Base-by-base conservation (phyloP, 2,888 invertebrate genomes). In the Archaeoteleia sp. region DNA sequence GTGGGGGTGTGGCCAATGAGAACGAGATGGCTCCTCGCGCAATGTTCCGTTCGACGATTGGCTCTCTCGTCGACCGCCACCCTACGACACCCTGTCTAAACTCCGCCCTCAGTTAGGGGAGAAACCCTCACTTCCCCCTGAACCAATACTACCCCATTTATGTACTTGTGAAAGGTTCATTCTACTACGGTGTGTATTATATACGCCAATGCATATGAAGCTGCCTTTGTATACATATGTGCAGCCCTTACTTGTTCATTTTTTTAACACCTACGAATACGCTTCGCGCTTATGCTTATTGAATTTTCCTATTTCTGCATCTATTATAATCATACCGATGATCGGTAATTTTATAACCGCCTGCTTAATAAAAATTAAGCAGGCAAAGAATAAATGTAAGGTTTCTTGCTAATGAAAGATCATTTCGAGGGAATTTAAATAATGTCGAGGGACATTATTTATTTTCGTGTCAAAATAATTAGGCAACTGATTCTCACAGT, bases 111-210 rank as follows among this genome's bases (percentile, higher is more conserved):
- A n/a, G 39, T 13, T 23, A 43, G 46, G 25, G 23, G 23, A 42
- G 61, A 62, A 34, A 71, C 45, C 66, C 71, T 65, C 72, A 72
- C 72, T 60, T 71, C 74, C 74, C 74, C 75, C 74, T 73, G 73
- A 77, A 78, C 75, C 76, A 76, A 79, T 80, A 75, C 75, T 73
- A 77, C 42, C 78, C 74, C 77, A 76, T 63, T 63, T 63, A 63
- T 55, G 55, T 63, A 63, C 55, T 42, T 55, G 55, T 48, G 32
- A 49, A 55, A 55, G 62, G 54, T 57, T 63, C 49, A 63, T 63
- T 63, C 49, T 63, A 25, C 30, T 55, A 10, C 39, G 34, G 32
- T 46, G 48, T 58, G 66, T 42, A 58, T 43, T 54, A 48, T 60
- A 45, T 48, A 35, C 42, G 27, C 48, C 30, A 14, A 14, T 20